Conservation (phyloP, 1,140 invertebrate species). For the Ostrea edulis region DNA sequence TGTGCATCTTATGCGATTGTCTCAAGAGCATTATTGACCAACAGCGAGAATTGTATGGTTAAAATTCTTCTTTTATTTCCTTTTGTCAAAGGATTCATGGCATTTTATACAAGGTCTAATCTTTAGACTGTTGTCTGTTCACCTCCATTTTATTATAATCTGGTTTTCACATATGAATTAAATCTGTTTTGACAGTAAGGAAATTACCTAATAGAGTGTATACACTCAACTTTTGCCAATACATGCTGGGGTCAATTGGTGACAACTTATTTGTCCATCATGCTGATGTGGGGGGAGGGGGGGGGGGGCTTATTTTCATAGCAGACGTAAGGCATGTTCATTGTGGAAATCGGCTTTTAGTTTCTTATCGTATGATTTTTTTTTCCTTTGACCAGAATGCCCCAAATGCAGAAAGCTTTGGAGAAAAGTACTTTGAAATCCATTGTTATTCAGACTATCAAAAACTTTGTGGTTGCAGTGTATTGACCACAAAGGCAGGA, state of each 20-base stretch:
- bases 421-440: not conserved
- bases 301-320: not conserved
- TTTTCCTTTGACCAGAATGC: not conserved
- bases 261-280: not conserved
- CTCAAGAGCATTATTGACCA: not conserved
- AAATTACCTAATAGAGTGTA: not conserved
- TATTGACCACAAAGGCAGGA: not conserved
- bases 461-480: constrained; percentile 1
- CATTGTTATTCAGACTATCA: too few relatives aligned
- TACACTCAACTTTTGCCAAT: not conserved
- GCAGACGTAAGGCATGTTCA: not conserved
- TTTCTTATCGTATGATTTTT: not conserved
- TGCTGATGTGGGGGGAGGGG: not conserved
- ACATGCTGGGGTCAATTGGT: not conserved
- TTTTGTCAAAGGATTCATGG: not conserved
- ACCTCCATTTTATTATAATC: not conserved
- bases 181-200: not conserved
- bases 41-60: not conserved
- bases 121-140: not conserved
- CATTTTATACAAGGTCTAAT: not conserved
- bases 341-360: not conserved
- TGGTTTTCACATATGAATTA: not conserved
- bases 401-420: not conserved
- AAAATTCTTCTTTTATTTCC: not conserved
- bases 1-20: not conserved